Percentiles rank a stretch among this genome's conserved stretches.
These are phyloP conservation scores for Anniella stebbinsi DNA, from an alignment of 2,797 vertebrate species.

Conservation along the genomic window DNA sequence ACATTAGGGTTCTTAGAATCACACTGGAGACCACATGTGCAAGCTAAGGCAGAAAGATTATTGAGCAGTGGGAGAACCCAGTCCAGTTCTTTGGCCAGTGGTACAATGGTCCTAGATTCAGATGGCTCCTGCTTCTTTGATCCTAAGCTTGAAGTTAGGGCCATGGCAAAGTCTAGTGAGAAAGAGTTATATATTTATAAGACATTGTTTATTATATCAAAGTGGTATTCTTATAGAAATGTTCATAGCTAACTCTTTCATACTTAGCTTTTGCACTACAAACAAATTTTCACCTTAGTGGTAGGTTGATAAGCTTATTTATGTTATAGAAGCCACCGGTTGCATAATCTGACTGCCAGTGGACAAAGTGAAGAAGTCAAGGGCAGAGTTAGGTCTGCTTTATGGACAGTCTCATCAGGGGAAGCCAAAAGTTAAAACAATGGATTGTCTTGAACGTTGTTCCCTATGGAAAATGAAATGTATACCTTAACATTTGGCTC, in stretches of 20 bases:
- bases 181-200: no score
- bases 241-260: neutral
- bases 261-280: neutral
- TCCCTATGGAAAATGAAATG: slow-evolving; percentile 17
- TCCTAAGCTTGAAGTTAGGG: no score
- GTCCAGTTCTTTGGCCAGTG: no score
- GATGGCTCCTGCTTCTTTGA: no score
- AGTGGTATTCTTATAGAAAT: neutral
- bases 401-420: slow-evolving; percentile 2
- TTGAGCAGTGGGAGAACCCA: no score
- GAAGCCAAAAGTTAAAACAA: neutral
- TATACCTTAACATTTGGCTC: slow-evolving; percentile 4
- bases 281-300: neutral
- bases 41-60: no score
- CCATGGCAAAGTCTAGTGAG: no score
- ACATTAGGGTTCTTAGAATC: no score
- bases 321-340: neutral
- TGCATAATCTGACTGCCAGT: neutral
- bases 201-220: no score
- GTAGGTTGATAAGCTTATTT: neutral
- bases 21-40: no score
- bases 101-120: no score
- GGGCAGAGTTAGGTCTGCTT: neutral
- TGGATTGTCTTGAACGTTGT: neutral
- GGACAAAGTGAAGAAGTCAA: neutral